Base-by-base conservation (phyloP, 30 jellyfish, hydroid and myxozoan species). In the Sanderia malayensis region DNA sequence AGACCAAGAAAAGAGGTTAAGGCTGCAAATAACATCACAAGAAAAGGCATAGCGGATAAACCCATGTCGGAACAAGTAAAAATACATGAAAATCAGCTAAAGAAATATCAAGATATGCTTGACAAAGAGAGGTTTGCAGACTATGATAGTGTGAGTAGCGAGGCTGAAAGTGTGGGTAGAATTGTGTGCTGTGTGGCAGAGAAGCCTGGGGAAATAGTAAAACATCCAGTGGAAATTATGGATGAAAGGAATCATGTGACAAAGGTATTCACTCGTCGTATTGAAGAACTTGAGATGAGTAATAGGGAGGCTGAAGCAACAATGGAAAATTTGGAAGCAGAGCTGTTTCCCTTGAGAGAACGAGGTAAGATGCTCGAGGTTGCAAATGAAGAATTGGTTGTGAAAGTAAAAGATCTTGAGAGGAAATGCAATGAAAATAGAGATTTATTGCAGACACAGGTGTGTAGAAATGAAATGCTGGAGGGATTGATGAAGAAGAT, bases 171-270 rank as follows among this genome's bases (percentile, higher is more conserved):
- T 37, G 13, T 46, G 47, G 31, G 86, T 6, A 41, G 55, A 41
- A 41, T 6, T 15, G 64, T 49, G 11, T 49, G 25, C 18, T 49
- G 27, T 18, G 24, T 49, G 8, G 64, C 88, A 37, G 88, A 76
- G 61, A 76, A 62, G 20, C 88, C 88, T 4, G 88, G 80, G 13
- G 73, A 28, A 6, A 26, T 76, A 53, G 2, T 15, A 24, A 80
- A 76, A 13, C 68, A n/a, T 27, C 47, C 49, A 31, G n/a, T n/a
- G n/a, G 80, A 22, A 10, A 57, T 31, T 1, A 68, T 52, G 3
- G 80, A 18, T 19, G 18, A 18, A 11, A 49, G 80, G 46, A 63
- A 76, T 27, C 46, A 61, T 24, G 86, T 74, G 31, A 47, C 77
- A 0, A 45, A 45, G 17, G 70, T 74, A 0, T 60, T 74, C 23